phyloP scores from a whole-genome alignment of 1,140 invertebrate species.

The Tetramorium parvispinum region DNA sequence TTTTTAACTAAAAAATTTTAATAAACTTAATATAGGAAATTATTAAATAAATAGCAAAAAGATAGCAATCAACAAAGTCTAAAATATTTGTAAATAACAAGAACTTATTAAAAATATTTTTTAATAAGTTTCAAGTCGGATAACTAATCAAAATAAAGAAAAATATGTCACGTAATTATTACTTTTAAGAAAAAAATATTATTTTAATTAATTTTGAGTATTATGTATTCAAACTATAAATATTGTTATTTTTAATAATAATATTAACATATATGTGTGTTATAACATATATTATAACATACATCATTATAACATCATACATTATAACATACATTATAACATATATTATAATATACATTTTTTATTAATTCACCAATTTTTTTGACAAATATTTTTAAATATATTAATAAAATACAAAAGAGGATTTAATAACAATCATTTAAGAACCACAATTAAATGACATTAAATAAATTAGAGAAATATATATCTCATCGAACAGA shows the following conservation, averaged over 20 bases:
- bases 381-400: background rate
- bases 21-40: background rate
- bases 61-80: background rate
- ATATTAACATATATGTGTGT: background rate
- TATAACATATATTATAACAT: background rate
- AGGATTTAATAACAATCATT: background rate
- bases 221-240: background rate
- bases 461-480: background rate
- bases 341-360: background rate
- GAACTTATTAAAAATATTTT: background rate
- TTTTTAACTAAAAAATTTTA: background rate
- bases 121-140: background rate
- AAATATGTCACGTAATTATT: background rate
- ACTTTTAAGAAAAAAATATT: background rate
- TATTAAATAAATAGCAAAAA: background rate
- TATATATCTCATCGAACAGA: background rate
- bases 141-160: background rate
- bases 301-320: background rate
- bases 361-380: background rate
- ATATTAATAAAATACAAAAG: background rate
- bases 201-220: background rate
- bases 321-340: background rate
- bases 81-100: background rate
- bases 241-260: background rate
- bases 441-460: background rate